Conservation (phyloP, 2,113 vertebrate genomes). For the Leptodactylus fuscus region DNA sequence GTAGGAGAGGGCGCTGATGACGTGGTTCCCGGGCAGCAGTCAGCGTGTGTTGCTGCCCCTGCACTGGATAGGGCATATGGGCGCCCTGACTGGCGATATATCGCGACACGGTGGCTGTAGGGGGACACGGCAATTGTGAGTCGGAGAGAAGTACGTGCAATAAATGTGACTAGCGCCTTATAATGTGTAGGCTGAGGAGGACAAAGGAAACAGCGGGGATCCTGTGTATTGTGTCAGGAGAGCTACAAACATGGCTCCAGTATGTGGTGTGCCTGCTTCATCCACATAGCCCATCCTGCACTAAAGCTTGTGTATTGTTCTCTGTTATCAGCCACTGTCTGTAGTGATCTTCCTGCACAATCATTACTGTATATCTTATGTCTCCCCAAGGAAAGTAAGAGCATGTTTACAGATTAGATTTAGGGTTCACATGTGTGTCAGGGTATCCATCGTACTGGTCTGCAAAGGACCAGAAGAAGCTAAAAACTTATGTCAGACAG, state of each 20-base stretch:
- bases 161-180: background rate
- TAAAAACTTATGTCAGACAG: too few relatives aligned
- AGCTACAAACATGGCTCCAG: background rate
- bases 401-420: too few relatives aligned
- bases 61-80: background rate
- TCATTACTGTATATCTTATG: too few relatives aligned
- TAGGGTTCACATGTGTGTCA: too few relatives aligned
- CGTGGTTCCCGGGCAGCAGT: slow-evolving; percentile 36
- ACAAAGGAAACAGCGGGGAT: background rate
- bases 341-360: too few relatives aligned
- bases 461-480: too few relatives aligned
- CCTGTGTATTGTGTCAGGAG: background rate
- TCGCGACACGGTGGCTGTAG: background rate
- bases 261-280: background rate
- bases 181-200: background rate
- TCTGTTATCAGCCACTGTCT: background rate
- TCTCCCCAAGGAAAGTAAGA: too few relatives aligned
- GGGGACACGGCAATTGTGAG: slow-evolving; percentile 37
- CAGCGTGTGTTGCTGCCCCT: slow-evolving; percentile 36
- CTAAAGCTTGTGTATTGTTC: background rate
- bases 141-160: background rate
- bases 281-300: background rate
- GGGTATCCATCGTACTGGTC: too few relatives aligned
- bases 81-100: background rate
- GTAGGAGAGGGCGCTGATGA: background rate